Conservation (phyloP, 2,113 vertebrate genomes). For the Sisor rabdophorus region DNA sequence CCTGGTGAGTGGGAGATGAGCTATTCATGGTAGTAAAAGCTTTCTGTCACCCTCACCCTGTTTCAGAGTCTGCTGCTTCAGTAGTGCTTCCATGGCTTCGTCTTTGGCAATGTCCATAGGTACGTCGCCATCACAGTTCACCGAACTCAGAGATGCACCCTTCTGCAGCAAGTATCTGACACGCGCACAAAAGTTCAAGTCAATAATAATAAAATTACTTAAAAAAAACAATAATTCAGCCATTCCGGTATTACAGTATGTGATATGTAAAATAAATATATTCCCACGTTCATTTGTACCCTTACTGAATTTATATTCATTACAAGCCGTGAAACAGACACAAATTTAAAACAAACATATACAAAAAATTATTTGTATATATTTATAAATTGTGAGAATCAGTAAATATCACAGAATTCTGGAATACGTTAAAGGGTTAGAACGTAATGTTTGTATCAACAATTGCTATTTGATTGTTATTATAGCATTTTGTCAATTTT, state of each 20-base stretch:
- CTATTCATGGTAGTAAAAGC: conserved; percentile 1
- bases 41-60: conserved; percentile 67
- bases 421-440: no score
- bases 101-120: conserved; percentile 89
- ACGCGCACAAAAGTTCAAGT: no score
- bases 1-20: conserved; percentile 10
- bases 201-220: conserved; percentile 14
- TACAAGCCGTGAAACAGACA: not conserved
- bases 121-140: conserved; percentile 91
- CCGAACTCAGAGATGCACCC: conserved; percentile 79
- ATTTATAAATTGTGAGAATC: no score
- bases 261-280: not conserved
- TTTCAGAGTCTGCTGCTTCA: conserved; percentile 78
- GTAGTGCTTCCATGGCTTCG: conserved; percentile 83
- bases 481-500: no score
- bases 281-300: not conserved
- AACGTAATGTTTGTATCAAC: no score
- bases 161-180: conserved; percentile 80
- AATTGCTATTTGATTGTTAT: no score
- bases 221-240: not conserved
- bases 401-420: no score
- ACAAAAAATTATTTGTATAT: no score
- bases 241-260: not conserved
- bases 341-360: no score
- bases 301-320: not conserved